These are phyloP conservation scores for Ameiurus melas DNA, from an alignment of 2,113 vertebrate species.

Conservation along the genomic window DNA sequence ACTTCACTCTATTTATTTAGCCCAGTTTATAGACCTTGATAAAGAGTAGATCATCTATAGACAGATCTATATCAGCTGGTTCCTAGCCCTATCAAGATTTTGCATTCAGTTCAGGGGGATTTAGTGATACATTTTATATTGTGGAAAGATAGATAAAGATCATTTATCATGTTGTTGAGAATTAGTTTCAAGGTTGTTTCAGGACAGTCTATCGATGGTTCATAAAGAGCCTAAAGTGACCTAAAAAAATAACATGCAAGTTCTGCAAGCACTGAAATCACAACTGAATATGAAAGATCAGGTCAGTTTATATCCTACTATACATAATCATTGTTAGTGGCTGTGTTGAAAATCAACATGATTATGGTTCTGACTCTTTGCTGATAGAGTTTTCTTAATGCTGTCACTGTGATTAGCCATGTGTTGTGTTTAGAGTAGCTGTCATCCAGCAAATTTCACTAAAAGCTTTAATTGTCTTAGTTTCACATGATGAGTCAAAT, in stretches of 20 bases:
- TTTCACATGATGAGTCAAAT: slow-evolving; percentile 40
- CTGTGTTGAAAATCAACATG: slow-evolving; percentile 65
- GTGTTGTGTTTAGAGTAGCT: slow-evolving; percentile 57
- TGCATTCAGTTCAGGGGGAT: background rate
- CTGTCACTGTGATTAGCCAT: slow-evolving; percentile 55
- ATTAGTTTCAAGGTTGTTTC: background rate
- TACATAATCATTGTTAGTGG: slow-evolving; percentile 64
- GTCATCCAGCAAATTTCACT: slow-evolving; percentile 50
- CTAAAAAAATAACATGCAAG: background rate
- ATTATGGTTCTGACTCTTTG: slow-evolving; percentile 66
- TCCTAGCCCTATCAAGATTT: background rate
- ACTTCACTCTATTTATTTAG: background rate
- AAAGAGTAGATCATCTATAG: background rate
- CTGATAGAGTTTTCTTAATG: slow-evolving; percentile 58
- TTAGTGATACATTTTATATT: background rate
- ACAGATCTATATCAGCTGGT: background rate
- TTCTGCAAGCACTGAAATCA: slow-evolving; percentile 2
- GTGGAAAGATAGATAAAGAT: background rate
- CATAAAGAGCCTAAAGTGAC: background rate
- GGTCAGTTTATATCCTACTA: slow-evolving; percentile 52
- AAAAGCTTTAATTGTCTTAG: slow-evolving; percentile 43
- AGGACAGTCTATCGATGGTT: background rate
- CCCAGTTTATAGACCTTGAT: background rate
- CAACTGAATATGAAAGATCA: background rate
- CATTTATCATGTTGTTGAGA: background rate